A percentile compares a stretch with the other conserved stretches of the same genome.
phyloP scores from a whole-genome alignment of 2,888 invertebrate species.

The Mechanitis mazaeus region DNA sequence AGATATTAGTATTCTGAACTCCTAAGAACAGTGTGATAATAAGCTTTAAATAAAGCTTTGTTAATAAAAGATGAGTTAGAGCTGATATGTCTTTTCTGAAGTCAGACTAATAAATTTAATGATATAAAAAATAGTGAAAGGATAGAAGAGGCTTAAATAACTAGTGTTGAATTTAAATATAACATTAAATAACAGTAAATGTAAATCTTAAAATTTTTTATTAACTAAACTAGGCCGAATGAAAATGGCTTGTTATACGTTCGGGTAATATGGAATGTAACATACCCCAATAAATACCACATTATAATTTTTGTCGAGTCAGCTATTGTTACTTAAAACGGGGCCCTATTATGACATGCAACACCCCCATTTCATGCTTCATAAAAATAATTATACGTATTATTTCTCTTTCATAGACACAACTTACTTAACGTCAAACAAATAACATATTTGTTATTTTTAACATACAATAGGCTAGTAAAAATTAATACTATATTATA shows the following conservation, averaged over 20 bases:
- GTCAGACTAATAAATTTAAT: not conserved
- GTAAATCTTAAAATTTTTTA: too few relatives aligned
- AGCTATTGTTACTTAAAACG: not conserved
- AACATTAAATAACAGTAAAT: too few relatives aligned
- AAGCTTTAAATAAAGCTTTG: not conserved
- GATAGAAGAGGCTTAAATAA: too few relatives aligned
- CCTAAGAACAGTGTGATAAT: constrained; percentile 2
- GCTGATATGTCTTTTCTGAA: not conserved
- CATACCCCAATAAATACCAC: not conserved
- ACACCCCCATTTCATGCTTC: not conserved
- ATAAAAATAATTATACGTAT: not conserved
- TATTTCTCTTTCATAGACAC: not conserved
- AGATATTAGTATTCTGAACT: constrained; percentile 15
- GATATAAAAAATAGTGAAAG: too few relatives aligned
- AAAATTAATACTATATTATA: too few relatives aligned
- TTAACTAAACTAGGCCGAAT: not conserved
- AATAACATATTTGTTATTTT: too few relatives aligned
- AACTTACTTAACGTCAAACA: not conserved
- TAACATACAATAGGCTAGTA: too few relatives aligned
- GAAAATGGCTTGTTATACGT: not conserved
- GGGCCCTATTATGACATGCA: not conserved
- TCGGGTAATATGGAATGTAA: not conserved
- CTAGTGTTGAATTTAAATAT: too few relatives aligned
- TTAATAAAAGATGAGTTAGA: not conserved
- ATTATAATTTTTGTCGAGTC: constrained; percentile 1